These are phyloP conservation scores for Papilio dardanus DNA, from an alignment of 1,140 invertebrate genomes.

Conservation along the genomic window DNA sequence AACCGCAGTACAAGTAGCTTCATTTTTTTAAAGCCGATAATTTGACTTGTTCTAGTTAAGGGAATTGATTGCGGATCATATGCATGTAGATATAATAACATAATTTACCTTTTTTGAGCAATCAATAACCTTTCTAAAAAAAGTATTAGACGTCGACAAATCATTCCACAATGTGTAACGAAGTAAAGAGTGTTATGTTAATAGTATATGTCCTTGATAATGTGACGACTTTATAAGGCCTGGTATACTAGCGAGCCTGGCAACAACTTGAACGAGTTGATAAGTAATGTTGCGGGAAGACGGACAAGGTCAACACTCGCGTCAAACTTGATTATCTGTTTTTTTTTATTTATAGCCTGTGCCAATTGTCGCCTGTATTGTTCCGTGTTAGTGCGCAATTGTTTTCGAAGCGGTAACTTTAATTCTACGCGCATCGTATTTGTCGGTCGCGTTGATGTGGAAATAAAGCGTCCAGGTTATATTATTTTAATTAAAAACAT, in stretches of 20 bases:
- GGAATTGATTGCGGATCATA: too few relatives aligned
- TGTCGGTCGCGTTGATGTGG: not conserved
- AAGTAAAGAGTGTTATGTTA: not conserved
- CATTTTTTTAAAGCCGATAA: too few relatives aligned
- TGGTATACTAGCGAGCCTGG: not conserved
- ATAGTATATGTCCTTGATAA: not conserved
- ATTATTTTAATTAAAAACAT: not conserved
- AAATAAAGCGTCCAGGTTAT: not conserved
- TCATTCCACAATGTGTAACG: not conserved
- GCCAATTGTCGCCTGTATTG: conserved; percentile 8
- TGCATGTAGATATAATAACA: too few relatives aligned
- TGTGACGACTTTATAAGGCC: not conserved
- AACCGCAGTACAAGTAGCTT: too few relatives aligned
- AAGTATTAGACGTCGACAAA: not conserved
- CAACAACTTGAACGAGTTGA: not conserved
- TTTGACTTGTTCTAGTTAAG: too few relatives aligned
- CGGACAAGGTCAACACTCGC: conserved; percentile 19
- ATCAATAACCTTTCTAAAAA: too few relatives aligned
- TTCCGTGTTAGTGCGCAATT: not conserved
- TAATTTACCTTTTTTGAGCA: too few relatives aligned
- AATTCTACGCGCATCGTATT: not conserved
- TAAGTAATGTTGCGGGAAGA: not conserved
- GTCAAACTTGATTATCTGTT: conserved; percentile 10
- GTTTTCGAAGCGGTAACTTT: not conserved
- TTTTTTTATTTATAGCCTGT: conserved; percentile 31